Conservation (phyloP, 64 coral and sea anemone species). For the Anthopleura sola region DNA sequence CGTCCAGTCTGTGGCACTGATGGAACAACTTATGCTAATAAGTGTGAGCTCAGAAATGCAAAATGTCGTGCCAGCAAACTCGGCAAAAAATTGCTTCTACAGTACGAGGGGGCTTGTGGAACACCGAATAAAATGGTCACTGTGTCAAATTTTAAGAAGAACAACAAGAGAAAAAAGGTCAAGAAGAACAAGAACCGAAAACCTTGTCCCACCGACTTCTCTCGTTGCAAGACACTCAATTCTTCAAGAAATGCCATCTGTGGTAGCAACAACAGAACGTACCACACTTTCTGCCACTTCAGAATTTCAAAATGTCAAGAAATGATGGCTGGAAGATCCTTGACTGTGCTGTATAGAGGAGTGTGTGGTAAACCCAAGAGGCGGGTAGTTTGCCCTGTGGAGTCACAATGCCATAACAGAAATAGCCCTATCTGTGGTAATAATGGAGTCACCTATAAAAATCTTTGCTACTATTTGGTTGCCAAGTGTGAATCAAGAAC, state of each 20-base stretch:
- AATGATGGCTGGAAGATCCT: slow-evolving; percentile 23
- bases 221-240: slow-evolving; percentile 34
- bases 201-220: slow-evolving; percentile 1
- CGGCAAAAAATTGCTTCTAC: slow-evolving; percentile 30
- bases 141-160: not conserved
- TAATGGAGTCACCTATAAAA: slow-evolving; percentile 76
- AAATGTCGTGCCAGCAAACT: slow-evolving; percentile 53
- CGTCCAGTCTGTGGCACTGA: slow-evolving; percentile 71
- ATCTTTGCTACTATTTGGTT: slow-evolving; percentile 57
- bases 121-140: slow-evolving; percentile 29
- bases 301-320: slow-evolving; percentile 58
- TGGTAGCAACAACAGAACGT: slow-evolving; percentile 63
- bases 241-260: slow-evolving; percentile 48
- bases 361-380: slow-evolving; percentile 66
- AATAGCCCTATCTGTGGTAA: slow-evolving; percentile 48
- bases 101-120: slow-evolving; percentile 41
- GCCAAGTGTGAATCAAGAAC: slow-evolving; percentile 55
- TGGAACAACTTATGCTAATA: slow-evolving; percentile 55
- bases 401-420: slow-evolving; percentile 52
- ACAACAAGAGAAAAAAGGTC: slow-evolving; percentile 8
- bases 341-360: slow-evolving; percentile 54
- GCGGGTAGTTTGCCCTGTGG: slow-evolving; percentile 29
- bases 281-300: slow-evolving; percentile 66
- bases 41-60: slow-evolving; percentile 58
- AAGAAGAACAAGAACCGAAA: slow-evolving; percentile 23